These are phyloP conservation scores for Apoda limacodes DNA, from an alignment of 2,888 invertebrate genomes.

Conservation along the genomic window DNA sequence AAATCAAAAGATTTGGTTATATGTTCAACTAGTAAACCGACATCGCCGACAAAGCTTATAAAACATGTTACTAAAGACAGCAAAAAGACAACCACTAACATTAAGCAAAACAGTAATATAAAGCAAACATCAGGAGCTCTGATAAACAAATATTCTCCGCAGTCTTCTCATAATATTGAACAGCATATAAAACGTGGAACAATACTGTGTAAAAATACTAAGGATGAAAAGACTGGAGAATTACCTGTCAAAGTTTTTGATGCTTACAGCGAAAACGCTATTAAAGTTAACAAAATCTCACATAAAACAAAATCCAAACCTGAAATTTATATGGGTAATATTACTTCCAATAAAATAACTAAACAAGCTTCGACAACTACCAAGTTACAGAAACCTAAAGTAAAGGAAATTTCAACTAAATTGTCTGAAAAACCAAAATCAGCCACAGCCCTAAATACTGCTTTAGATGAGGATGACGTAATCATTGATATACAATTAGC, in stretches of 20 bases:
- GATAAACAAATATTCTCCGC: conserved; percentile 70
- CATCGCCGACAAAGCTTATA: conserved; percentile 38
- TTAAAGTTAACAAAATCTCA: no score
- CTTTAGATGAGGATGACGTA: conserved; percentile 67
- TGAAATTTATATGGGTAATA: conserved; percentile 55
- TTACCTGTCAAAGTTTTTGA: no score
- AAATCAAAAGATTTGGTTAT: conserved; percentile 50
- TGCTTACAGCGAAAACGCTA: no score
- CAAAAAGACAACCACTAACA: conserved; percentile 34
- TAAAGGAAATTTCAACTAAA: conserved; percentile 40
- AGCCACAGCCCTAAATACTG: conserved; percentile 61
- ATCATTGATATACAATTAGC: conserved; percentile 78
- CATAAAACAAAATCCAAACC: conserved; percentile 57
- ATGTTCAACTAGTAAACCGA: no score
- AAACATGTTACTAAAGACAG: conserved; percentile 32
- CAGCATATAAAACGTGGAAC: no score
- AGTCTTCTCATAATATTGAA: no score
- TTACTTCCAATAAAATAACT: conserved; percentile 33
- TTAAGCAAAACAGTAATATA: conserved; percentile 36
- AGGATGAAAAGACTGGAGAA: no score
- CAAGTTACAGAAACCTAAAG: conserved; percentile 31
- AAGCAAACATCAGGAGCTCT: conserved; percentile 62
- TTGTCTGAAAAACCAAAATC: conserved; percentile 54
- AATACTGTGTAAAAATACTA: no score
- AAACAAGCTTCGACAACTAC: conserved; percentile 27